Percentiles rank a stretch among this genome's conserved stretches.
Evolutionary conservation across 2,888 invertebrate species (phyloP).

Genomic region (Cyclophora albipunctata): DNA sequence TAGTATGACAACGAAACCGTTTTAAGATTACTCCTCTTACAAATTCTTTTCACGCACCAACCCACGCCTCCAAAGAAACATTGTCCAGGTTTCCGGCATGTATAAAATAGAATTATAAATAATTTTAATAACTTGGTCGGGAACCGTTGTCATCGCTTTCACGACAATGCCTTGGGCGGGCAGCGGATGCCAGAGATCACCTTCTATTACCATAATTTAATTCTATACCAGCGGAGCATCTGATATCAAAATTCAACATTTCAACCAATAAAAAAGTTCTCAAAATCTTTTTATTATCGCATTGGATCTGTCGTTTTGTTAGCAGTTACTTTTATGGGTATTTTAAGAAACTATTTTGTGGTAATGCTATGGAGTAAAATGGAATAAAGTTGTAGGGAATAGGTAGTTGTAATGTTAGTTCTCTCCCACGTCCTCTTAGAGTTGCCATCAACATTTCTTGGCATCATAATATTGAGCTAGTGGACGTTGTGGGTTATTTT

Average conservation of each 20-base stretch:
- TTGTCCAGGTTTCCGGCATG: slow-evolving; percentile 9
- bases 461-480: neutral
- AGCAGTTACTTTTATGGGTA: slow-evolving; percentile 16
- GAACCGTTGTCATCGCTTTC: slow-evolving; percentile 29
- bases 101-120: slow-evolving; percentile 30
- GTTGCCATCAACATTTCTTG: no score
- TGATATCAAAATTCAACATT: slow-evolving; percentile 26
- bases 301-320: slow-evolving; percentile 22
- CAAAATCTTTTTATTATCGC: slow-evolving; percentile 17
- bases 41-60: slow-evolving; percentile 5
- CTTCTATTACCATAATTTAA: slow-evolving; percentile 51
- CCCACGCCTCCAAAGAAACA: slow-evolving; percentile 10
- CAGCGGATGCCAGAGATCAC: slow-evolving; percentile 47
- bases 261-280: slow-evolving; percentile 16
- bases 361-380: slow-evolving; percentile 12
- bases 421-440: slow-evolving; percentile 13
- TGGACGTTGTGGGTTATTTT: neutral
- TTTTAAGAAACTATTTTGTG: slow-evolving; percentile 11
- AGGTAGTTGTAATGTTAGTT: slow-evolving; percentile 9
- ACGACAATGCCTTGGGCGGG: slow-evolving; percentile 40
- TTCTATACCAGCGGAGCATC: slow-evolving; percentile 24
- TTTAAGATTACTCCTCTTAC: slow-evolving; percentile 4
- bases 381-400: slow-evolving; percentile 20
- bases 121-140: slow-evolving; percentile 37
- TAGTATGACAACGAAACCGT: neutral